phyloP scores from a whole-genome alignment of 2,113 vertebrate species.

The Cephalophus harveyi region DNA sequence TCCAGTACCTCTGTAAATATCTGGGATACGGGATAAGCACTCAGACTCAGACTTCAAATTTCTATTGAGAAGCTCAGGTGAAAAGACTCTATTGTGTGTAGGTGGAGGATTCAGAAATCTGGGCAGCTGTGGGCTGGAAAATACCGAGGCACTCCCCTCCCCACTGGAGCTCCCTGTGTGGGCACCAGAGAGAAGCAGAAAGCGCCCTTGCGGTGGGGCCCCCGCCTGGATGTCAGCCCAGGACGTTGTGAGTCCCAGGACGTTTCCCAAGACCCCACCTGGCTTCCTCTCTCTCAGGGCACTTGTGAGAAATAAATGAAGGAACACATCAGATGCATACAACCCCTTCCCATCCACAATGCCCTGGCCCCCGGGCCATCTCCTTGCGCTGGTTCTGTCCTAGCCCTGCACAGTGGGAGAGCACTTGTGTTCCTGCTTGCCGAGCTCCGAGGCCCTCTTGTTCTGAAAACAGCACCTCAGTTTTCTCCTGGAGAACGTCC shows the following conservation, averaged over 20 bases:
- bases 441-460: neutral
- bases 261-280: neutral
- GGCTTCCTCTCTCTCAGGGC: neutral
- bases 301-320: neutral
- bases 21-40: neutral
- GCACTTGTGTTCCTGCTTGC: neutral
- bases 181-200: neutral
- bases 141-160: neutral
- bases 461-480: neutral
- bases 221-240: neutral
- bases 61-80: neutral
- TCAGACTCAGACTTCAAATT: neutral
- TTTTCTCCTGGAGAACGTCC: neutral
- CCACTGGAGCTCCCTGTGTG: neutral
- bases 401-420: neutral
- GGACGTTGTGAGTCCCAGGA: neutral
- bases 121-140: neutral
- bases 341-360: neutral
- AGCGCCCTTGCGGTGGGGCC: too few relatives aligned
- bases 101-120: neutral
- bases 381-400: neutral
- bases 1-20: conserved; percentile 20
- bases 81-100: neutral
- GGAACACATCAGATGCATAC: neutral
- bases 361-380: neutral